Evolutionary conservation across 2,888 invertebrate species (phyloP), one percentile per base, ranked within the genome.

Genomic region (Aphidoletes aphidimyza): DNA sequence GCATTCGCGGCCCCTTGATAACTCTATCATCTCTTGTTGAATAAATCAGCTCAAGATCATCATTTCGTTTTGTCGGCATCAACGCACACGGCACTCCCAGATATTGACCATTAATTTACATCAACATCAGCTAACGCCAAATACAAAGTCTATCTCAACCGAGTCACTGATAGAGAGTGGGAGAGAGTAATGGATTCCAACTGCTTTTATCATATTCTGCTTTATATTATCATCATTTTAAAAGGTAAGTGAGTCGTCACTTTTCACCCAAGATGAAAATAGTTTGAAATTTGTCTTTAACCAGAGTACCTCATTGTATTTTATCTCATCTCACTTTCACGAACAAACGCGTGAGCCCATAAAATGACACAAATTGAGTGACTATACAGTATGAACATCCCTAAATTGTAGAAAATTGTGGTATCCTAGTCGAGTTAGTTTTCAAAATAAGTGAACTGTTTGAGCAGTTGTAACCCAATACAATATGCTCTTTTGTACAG

Each of bases 111-210:
- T 81, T n/a, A 81, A 81, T 81, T 81, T 37, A 36, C 37, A 37
- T 37, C 81, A 81, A n/a, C 81, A 81, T 17, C 81, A 22, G 5
- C 81, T 36, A 36, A 34, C 36, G 36, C 5, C 36, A 78, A 78
- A 36, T 39, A 36, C 36, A 81, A 37, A 9, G 37, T 37, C n/a
- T 81, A 81, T 81, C 34, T 81, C 81, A 39, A n/a, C 81, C 22
- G 37, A 81, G 37, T 81, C 37, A 81, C 37, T 81, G 81, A 59
- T 17, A 49, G 49, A 49, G 49, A 49, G 49, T 3, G 9, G 8
- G 81, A 81, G 37, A 81, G 26, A 83, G 83, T 42, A 45, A 83
- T 83, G 83, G 83, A 83, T 83, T 83, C 42, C 83, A 45, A 45
- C 39, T 83, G 39, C 83, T 42, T 83, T 83, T 83, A 83, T 83